Evolutionary conservation across 2,888 invertebrate species (phyloP).

Genomic region (Drosophila nr. perissopoda): DNA sequence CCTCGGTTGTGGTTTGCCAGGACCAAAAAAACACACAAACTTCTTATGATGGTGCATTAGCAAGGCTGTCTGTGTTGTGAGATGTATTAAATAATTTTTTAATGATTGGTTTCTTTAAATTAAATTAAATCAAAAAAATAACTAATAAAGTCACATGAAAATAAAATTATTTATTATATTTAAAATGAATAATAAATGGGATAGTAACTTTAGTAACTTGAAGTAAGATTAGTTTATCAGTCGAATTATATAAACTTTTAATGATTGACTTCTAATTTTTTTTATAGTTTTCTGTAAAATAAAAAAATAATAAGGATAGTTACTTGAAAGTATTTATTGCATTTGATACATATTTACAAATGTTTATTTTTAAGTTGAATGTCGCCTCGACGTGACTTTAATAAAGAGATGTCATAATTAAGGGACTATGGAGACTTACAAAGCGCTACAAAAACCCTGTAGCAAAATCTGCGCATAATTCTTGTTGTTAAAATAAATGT

Average conservation of each 20-base stretch:
- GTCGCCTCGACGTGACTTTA: neutral
- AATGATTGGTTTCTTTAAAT: neutral
- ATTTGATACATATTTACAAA: neutral
- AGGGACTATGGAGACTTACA: neutral
- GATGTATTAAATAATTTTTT: neutral
- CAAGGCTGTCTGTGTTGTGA: neutral
- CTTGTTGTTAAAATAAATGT: constrained; percentile 34
- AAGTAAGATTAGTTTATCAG: neutral
- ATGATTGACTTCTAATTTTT: neutral
- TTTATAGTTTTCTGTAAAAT: no score
- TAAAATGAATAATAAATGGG: no score
- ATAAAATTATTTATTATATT: no score
- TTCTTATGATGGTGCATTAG: constrained; percentile 13
- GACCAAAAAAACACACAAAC: neutral
- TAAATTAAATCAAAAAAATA: no score
- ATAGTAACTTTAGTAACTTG: neutral
- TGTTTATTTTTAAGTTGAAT: neutral
- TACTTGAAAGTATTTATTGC: neutral
- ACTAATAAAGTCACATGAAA: neutral
- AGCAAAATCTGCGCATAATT: constrained; percentile 29
- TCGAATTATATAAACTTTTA: neutral
- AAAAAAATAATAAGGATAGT: neutral
- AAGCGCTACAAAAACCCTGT: neutral
- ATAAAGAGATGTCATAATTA: neutral
- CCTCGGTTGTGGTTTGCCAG: constrained; percentile 30